Base-by-base conservation (phyloP, 2,797 vertebrate genomes). In the Ctenopoma multispine region DNA sequence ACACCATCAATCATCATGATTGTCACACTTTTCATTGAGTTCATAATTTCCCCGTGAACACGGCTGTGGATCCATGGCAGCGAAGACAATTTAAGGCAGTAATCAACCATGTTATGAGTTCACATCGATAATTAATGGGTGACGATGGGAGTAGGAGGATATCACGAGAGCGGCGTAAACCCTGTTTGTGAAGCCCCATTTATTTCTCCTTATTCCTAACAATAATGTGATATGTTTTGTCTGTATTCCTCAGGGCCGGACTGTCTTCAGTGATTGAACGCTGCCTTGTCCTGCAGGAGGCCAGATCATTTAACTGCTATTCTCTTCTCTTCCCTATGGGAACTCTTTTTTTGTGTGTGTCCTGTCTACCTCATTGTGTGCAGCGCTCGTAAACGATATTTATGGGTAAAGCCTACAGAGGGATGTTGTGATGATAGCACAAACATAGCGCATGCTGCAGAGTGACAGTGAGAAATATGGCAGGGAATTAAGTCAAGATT, bases 221-320 rank as follows among this genome's bases (percentile, higher is more conserved):
- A 80, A 83, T 75, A 83, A 56, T 50, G 15, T 63, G 72, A 79
- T 83, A 68, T 83, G 83, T 87, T 40, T 87, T 74, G 84, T 85
- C 75, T 67, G 67, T 77, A 64, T 70, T 89, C 85, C 90, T 81
- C 44, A 10, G 82, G 88, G 87, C 71, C 53, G 57, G 59, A 72
- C 81, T 90, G 91, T 90, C 90, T 67, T 63, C 63, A 11, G 84
- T 91, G 92, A 94, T 91, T 91, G 92, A 93, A 86, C 71, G 81
- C 80, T 59, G 79, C 76, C 89, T 87, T 80, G 89, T 92, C 89
- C 85, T 75, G 83, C 68, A 85, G 85, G 82, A 90, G 90, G 87
- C 83, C 90, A 81, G 69, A 91, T 86, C 90, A 91, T 91, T 92
- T 90, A 91, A 86, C 81, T 86, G 84, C 77, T 76, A 83, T 87